Evolutionary conservation across 1,140 invertebrate species (phyloP).

Genomic region (Ericerus pela): DNA sequence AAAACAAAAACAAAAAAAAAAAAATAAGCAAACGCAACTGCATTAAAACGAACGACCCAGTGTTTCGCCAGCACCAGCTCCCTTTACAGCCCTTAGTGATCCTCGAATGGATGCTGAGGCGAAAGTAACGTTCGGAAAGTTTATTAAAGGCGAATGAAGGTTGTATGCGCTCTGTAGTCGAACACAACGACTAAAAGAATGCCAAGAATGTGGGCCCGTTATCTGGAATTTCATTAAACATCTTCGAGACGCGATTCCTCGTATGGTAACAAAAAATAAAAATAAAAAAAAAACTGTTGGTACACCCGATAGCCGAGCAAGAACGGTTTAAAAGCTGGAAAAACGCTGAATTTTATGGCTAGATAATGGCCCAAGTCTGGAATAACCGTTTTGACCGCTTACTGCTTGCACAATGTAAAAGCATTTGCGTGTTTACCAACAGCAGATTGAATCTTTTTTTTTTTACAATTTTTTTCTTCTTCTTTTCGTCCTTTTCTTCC

Average conservation of each 20-base stretch:
- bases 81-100: no score
- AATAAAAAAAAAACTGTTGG: neutral
- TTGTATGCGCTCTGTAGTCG: no score
- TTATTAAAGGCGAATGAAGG: no score
- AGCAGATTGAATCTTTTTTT: slow-evolving; percentile 7
- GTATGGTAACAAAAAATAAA: neutral
- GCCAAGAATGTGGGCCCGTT: neutral
- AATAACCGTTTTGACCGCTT: slow-evolving; percentile 7
- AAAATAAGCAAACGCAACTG: no score
- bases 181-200: neutral
- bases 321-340: neutral
- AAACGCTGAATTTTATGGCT: slow-evolving; percentile 3
- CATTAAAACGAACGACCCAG: no score
- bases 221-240: neutral
- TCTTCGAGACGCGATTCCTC: neutral
- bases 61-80: no score
- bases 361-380: neutral
- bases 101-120: no score
- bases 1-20: no score
- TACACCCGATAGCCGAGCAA: neutral
- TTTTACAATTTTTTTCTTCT: no score
- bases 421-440: slow-evolving; percentile 10
- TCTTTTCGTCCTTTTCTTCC: neutral
- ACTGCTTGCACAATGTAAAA: slow-evolving; percentile 7
- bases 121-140: no score